phyloP scores from a whole-genome alignment of 2,113 vertebrate genomes.

The Lucifuga dentata region DNA sequence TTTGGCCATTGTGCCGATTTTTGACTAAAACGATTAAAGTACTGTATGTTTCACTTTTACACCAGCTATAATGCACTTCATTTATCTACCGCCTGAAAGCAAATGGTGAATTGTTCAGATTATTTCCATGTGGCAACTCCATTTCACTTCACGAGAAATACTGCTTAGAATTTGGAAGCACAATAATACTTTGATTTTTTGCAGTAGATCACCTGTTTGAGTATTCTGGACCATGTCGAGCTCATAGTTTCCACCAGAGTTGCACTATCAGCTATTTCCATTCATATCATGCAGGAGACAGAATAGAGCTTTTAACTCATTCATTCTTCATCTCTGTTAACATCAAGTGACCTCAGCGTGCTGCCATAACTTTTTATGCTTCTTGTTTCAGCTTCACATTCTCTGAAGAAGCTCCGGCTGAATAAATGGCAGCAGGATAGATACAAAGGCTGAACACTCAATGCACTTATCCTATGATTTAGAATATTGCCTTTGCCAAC shows the following conservation, averaged over 20 bases:
- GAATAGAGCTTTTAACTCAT: neutral
- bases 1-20: too few species aligned
- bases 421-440: neutral
- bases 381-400: neutral
- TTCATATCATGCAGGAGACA: neutral
- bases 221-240: neutral
- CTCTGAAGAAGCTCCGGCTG: neutral
- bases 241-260: constrained; percentile 16
- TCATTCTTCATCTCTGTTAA: neutral
- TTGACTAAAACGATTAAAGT: too few species aligned
- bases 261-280: neutral
- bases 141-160: neutral
- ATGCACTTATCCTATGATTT: too few species aligned
- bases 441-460: too few species aligned
- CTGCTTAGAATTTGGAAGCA: too few species aligned
- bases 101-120: too few species aligned
- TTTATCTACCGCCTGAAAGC: too few species aligned
- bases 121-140: too few species aligned
- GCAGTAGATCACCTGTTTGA: neutral
- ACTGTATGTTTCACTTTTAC: too few species aligned
- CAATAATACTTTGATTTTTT: too few species aligned
- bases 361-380: neutral
- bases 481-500: neutral
- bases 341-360: too few species aligned
- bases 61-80: too few species aligned